Conservation (phyloP, 1,140 invertebrate genomes). For the Varroa destructor region DNA sequence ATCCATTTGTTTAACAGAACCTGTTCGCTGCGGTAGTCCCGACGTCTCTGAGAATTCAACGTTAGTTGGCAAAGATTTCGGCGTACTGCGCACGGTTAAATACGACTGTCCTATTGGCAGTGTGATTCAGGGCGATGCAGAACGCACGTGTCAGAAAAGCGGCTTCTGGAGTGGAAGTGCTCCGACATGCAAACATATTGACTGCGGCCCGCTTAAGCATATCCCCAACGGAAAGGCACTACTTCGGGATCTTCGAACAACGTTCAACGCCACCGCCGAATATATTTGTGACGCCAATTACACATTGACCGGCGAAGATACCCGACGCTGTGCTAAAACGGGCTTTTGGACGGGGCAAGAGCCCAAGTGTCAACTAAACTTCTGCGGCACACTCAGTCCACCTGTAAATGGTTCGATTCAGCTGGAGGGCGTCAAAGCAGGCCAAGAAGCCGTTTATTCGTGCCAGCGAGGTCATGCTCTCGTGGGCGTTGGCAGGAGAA, state of each 20-base stretch:
- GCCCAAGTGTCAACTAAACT: slow-evolving; percentile 57
- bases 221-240: slow-evolving; percentile 59
- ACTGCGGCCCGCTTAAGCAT: slow-evolving; percentile 57
- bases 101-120: slow-evolving; percentile 71
- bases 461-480: slow-evolving; percentile 72
- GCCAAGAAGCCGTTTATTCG: slow-evolving; percentile 47
- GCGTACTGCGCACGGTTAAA: slow-evolving; percentile 53
- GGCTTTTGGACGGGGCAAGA: slow-evolving; percentile 71
- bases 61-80: slow-evolving; percentile 54
- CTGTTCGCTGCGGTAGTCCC: slow-evolving; percentile 67
- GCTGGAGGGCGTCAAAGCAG: slow-evolving; percentile 49
- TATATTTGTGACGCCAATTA: slow-evolving; percentile 69
- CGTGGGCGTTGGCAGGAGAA: slow-evolving; percentile 47
- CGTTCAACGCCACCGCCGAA: slow-evolving; percentile 56
- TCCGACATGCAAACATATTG: slow-evolving; percentile 70
- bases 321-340: slow-evolving; percentile 50
- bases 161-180: slow-evolving; percentile 66
- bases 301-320: slow-evolving; percentile 55
- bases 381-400: slow-evolving; percentile 61
- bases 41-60: slow-evolving; percentile 70
- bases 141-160: slow-evolving; percentile 52
- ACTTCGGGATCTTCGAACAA: slow-evolving; percentile 54
- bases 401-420: slow-evolving; percentile 67
- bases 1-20: slow-evolving; percentile 47
- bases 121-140: slow-evolving; percentile 57